Evolutionary conservation across 2,797 vertebrate genomes (phyloP), one percentile per base, ranked within the genome.

Genomic region (Aulostomus chinensis): DNA sequence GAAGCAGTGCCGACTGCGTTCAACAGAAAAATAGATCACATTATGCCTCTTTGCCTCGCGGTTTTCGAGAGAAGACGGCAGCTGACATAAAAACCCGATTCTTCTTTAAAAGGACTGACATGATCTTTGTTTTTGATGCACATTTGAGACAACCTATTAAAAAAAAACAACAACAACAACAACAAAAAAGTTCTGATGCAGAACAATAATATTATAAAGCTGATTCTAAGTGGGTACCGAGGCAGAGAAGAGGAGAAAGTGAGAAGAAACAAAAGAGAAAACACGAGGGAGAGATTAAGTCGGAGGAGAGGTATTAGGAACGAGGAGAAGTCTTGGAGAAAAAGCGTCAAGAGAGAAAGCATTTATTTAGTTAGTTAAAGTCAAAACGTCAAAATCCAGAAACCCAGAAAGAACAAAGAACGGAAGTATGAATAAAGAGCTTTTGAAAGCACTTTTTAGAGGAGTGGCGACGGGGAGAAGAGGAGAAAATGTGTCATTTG

Each of bases 401-500:
- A 55, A 0, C 13, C 46, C 46, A 38, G 37, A 46, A 56, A 20
- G 54, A 34, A 47, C 33, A 24, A 48, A 11, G 49, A 54, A 43
- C n/a, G 15, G 43, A 63, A 37, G 13, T 29, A 53, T n/a, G 57
- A 62, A 70, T 32, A 39, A 66, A 58, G 56, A 60, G 61, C 64
- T 53, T 58, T 47, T 52, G 50, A 66, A 53, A 38, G 68, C 48
- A 10, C 64, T 50, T 10, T 14, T 9, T 39, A 31, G 35, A 45
- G 47, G 40, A 45, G 49, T 30, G 16, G 31, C 54, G 32, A 24
- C 42, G 35, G 59, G 41, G 67, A 54, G 15, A 62, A 48, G 50
- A 53, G 43, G 41, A 58, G 66, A 65, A 71, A 67, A 24, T 49
- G 70, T 73, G 74, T 71, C 73, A 68, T 58, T 81, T 45, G 49